Evolutionary conservation across 2,888 invertebrate genomes (phyloP).

Genomic region (Patella pellucida): DNA sequence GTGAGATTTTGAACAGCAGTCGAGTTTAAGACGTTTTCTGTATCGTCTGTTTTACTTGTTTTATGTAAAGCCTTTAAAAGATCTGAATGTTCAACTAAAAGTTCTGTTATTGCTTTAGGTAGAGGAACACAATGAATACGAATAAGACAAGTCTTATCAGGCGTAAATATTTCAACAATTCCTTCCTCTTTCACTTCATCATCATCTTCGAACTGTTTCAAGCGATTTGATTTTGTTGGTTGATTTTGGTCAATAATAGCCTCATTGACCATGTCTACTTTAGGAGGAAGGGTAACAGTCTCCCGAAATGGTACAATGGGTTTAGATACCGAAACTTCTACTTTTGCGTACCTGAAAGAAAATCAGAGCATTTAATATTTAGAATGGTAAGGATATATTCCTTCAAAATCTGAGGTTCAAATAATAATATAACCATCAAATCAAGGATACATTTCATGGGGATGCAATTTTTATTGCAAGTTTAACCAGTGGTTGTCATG

Average conservation of each 20-base stretch:
- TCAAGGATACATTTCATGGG: no score
- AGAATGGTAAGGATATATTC: not conserved
- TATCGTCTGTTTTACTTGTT: slow-evolving; percentile 33
- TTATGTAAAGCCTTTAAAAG: slow-evolving; percentile 80
- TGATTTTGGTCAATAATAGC: slow-evolving; percentile 77
- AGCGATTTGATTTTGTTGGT: slow-evolving; percentile 27
- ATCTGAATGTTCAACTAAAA: slow-evolving; percentile 81
- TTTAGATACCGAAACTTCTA: slow-evolving; percentile 88
- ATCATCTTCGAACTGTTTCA: slow-evolving; percentile 53
- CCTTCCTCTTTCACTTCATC: slow-evolving; percentile 52
- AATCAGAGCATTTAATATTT: not conserved
- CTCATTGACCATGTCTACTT: slow-evolving; percentile 88
- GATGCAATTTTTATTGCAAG: no score
- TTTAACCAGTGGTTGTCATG: no score
- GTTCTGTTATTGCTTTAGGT: slow-evolving; percentile 79
- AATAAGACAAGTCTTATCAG: slow-evolving; percentile 81
- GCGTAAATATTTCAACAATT: slow-evolving; percentile 75
- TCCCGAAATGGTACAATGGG: slow-evolving; percentile 97
- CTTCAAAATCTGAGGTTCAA: no score
- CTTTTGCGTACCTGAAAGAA: slow-evolving; percentile 77
- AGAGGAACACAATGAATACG: slow-evolving; percentile 84
- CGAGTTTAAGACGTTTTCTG: slow-evolving; percentile 38
- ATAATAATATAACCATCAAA: no score
- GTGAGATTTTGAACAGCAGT: slow-evolving; percentile 58
- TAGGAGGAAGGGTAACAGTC: slow-evolving; percentile 87